phyloP scores from a whole-genome alignment of 2,113 vertebrate species.

The Anolis sagrei region DNA sequence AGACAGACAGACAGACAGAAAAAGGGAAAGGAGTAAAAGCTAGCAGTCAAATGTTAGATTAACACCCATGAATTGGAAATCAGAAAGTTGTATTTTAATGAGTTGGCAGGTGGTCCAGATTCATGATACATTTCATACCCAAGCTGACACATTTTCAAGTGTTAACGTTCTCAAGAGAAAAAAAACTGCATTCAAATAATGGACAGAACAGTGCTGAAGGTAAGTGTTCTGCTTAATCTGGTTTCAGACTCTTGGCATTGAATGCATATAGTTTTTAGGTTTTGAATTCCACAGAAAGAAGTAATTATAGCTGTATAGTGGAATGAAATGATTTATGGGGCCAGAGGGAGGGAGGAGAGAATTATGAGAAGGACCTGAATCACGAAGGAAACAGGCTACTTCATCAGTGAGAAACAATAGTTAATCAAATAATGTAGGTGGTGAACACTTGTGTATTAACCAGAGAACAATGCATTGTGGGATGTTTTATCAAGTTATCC shows the following conservation, averaged over 20 bases:
- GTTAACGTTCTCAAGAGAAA: constrained; percentile 78
- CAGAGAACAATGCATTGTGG: constrained; percentile 30
- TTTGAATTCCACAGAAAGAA: constrained; percentile 67
- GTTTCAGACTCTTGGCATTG: constrained; percentile 71
- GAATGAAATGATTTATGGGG: constrained; percentile 65
- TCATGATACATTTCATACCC: constrained; percentile 74
- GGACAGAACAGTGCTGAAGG: constrained; percentile 76
- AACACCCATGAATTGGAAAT: constrained; percentile 59
- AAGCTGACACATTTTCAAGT: constrained; percentile 79
- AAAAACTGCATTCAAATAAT: constrained; percentile 78
- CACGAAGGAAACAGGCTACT: constrained; percentile 54
- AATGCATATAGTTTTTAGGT: constrained; percentile 70
- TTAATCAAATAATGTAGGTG: constrained; percentile 65
- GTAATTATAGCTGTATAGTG: constrained; percentile 66
- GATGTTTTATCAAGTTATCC: constrained; percentile 51
- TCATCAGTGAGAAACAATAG: constrained; percentile 68
- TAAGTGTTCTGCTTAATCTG: constrained; percentile 73
- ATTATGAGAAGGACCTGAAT: constrained; percentile 67
- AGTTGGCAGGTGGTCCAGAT: constrained; percentile 72
- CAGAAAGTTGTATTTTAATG: constrained; percentile 71
- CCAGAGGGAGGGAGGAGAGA: constrained; percentile 4
- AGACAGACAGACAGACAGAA: neutral
- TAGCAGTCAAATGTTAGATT: constrained; percentile 60
- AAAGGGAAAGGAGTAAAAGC: neutral
- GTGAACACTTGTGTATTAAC: constrained; percentile 45